phyloP scores from a whole-genome alignment of 2,113 vertebrate species.

The Carollia perspicillata region DNA sequence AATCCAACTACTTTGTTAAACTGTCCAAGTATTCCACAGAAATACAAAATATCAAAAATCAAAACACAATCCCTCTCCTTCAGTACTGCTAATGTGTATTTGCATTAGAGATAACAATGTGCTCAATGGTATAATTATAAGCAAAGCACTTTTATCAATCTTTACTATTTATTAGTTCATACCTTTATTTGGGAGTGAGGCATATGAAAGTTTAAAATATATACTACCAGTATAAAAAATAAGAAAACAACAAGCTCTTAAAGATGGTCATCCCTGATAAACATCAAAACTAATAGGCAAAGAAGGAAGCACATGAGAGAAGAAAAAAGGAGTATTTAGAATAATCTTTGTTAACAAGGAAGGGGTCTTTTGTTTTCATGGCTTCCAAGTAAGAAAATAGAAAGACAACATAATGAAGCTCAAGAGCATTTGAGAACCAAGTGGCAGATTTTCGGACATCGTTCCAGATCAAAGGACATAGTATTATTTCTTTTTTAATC shows the following conservation, averaged over 20 bases:
- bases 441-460: background rate
- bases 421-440: background rate
- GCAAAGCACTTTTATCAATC: background rate
- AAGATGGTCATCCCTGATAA: background rate
- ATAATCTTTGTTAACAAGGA: background rate
- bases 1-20: background rate
- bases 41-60: background rate
- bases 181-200: background rate
- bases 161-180: background rate
- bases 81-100: background rate
- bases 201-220: slow-evolving; percentile 30
- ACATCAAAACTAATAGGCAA: background rate
- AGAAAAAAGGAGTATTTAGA: background rate
- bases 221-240: slow-evolving; percentile 28
- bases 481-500: background rate
- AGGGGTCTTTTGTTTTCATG: background rate
- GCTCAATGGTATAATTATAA: background rate
- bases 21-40: background rate
- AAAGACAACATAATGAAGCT: background rate
- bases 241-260: background rate
- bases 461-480: background rate
- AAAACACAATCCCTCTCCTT: background rate
- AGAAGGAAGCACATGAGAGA: background rate
- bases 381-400: background rate
- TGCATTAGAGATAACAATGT: background rate